Evolutionary conservation across 2,113 vertebrate species (phyloP).

Genomic region (Rhizomys pruinosus): DNA sequence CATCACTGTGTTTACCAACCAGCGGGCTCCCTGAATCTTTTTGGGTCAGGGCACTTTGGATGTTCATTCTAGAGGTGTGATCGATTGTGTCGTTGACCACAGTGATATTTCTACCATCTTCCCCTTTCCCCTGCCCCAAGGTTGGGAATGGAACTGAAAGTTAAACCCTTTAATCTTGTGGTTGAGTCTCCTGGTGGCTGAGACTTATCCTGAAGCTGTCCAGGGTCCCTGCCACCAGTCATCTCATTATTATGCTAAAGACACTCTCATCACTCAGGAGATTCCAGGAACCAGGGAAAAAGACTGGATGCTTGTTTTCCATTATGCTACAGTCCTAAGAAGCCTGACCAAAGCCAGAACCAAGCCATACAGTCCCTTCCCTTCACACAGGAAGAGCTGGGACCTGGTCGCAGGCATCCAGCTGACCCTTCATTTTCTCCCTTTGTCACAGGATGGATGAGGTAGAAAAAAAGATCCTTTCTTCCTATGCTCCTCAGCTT

Average conservation of each 20-base stretch:
- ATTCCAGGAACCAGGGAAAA: not conserved
- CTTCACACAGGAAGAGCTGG: not conserved
- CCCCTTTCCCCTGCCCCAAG: not conserved
- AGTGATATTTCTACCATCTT: not conserved
- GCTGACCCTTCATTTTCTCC: not conserved
- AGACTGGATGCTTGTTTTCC: not conserved
- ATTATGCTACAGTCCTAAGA: not conserved
- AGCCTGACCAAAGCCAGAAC: not conserved
- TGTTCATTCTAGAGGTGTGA: no score
- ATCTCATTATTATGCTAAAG: not conserved
- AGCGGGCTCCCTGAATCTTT: not conserved
- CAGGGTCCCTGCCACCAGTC: no score
- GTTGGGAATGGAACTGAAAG: not conserved
- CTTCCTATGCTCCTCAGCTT: not conserved
- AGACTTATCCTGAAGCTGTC: not conserved
- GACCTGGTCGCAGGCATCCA: not conserved
- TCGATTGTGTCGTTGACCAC: not conserved
- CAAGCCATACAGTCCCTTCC: not conserved
- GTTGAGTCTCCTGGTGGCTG: not conserved
- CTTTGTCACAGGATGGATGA: not conserved
- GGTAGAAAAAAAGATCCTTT: not conserved
- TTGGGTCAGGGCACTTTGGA: not conserved
- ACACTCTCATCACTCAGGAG: not conserved
- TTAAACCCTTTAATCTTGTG: not conserved
- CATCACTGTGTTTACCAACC: no score